Base-by-base conservation (phyloP, 1,140 invertebrate genomes). In the Drosophila auraria region DNA sequence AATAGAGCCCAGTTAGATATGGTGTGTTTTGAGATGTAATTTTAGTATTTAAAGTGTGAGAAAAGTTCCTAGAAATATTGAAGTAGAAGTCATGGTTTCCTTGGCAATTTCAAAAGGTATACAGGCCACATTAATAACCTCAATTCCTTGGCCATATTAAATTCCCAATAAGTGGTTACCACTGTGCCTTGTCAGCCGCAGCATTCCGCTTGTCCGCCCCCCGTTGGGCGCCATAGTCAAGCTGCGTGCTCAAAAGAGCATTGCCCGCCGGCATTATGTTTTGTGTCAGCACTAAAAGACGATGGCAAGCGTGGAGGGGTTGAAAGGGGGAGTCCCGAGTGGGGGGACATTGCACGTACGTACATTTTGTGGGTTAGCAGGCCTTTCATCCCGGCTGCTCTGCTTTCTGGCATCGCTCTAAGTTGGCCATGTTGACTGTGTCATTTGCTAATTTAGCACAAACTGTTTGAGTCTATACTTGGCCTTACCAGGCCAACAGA, bases 401-500 rank as follows among this genome's bases (percentile, higher is more conserved):
- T 42, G 76, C 75, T 65, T 70, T 69, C 60, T 36, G 49, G 40
- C 65, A 40, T 78, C 49, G 47, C 78, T 73, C 64, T 83, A 90
- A 81, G 84, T 87, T 84, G 86, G 82, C 86, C 84, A 87, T 87
- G 84, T 87, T 87, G 84, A 90, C 84, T 89, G 72, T 89, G 84
- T 90, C 84, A 89, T 89, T 90, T 89, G 86, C 86, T 89, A 89
- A 89, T 89, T 89, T 89, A 82, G 84, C 84, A 89, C 84, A 87
- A 87, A 87, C 81, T 78, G 84, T 81, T 78, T 76, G 71, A 73
- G 59, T 64, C 73, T 75, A 57, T 57, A 76, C 71, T 75, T 75
- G 69, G 56, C 74, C 64, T 61, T 45, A 42, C 56, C 56, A 45
- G 44, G 62, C 57, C 50, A 12, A 71, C 57, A 68, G 68, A 80